Evolutionary conservation across 2,888 invertebrate species (phyloP).

Genomic region (Conus canariensis): DNA sequence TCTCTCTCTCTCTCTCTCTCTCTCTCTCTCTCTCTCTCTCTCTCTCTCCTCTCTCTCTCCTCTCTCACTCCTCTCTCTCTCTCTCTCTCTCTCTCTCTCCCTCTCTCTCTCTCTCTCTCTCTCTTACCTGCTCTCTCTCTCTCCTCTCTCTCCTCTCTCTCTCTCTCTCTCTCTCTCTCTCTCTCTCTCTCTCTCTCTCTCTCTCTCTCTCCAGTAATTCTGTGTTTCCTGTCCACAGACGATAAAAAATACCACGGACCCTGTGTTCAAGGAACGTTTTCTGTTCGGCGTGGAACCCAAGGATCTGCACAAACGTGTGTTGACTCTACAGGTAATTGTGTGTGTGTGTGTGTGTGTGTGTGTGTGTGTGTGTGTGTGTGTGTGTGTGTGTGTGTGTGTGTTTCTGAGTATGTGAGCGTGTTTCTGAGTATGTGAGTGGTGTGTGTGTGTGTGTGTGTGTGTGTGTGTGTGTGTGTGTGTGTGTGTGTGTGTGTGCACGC

Average conservation of each 20-base stretch:
- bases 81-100: background rate
- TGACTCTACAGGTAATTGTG: conserved; percentile 82
- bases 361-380: conserved; percentile 8
- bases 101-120: background rate
- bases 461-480: background rate
- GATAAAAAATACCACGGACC: conserved; percentile 85
- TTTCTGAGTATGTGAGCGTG: too few species aligned
- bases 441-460: background rate
- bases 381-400: background rate
- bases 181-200: background rate
- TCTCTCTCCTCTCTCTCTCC: too few species aligned
- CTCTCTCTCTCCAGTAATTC: too few species aligned
- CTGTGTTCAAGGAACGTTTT: conserved; percentile 89
- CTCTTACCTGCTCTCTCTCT: too few species aligned
- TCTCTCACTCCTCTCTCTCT: background rate
- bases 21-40: background rate
- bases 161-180: background rate
- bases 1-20: too few species aligned
- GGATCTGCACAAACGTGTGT: conserved; percentile 82
- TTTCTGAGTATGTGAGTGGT: background rate
- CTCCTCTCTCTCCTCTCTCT: background rate
- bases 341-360: background rate
- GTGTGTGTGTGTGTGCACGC: background rate
- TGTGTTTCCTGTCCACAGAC: conserved; percentile 78
- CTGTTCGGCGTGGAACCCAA: conserved; percentile 84